Conservation (phyloP, 2,888 invertebrate species). For the Nemoura dubitans region DNA sequence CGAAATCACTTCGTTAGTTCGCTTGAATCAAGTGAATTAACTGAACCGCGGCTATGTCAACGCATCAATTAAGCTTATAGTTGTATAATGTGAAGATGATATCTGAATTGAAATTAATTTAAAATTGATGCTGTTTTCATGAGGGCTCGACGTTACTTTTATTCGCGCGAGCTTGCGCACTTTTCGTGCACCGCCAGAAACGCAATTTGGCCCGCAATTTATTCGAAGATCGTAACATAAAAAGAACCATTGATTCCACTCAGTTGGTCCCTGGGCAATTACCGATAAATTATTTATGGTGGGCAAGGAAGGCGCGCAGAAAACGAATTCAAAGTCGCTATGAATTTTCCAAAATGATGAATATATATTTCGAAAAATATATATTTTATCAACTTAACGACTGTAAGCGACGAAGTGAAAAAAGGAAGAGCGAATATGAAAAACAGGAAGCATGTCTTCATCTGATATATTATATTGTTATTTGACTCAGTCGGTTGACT, state of each 20-base stretch:
- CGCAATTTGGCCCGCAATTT: background rate
- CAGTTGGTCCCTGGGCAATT: background rate
- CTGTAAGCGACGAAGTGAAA: background rate
- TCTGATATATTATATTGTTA: slow-evolving; percentile 8
- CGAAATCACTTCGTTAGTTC: background rate
- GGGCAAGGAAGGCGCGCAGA: background rate
- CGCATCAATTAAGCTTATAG: background rate
- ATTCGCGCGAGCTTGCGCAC: too few relatives aligned
- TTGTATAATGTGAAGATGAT: background rate
- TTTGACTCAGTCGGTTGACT: background rate
- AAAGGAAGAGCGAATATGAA: background rate
- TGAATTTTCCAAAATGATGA: background rate
- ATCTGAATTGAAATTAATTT: background rate
- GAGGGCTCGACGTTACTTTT: background rate
- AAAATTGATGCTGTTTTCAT: background rate
- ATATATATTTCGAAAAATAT: background rate
- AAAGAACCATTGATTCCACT: slow-evolving; percentile 7
- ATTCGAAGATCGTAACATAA: slow-evolving; percentile 2
- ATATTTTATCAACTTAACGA: slow-evolving; percentile 7
- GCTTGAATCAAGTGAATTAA: background rate
- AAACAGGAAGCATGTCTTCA: background rate
- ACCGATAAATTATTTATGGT: background rate
- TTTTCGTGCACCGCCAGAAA: background rate
- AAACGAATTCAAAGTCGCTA: background rate
- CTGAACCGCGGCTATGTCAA: background rate